phyloP scores from a whole-genome alignment of 2,797 vertebrate genomes.

The Myoxocephalus aenaeus region DNA sequence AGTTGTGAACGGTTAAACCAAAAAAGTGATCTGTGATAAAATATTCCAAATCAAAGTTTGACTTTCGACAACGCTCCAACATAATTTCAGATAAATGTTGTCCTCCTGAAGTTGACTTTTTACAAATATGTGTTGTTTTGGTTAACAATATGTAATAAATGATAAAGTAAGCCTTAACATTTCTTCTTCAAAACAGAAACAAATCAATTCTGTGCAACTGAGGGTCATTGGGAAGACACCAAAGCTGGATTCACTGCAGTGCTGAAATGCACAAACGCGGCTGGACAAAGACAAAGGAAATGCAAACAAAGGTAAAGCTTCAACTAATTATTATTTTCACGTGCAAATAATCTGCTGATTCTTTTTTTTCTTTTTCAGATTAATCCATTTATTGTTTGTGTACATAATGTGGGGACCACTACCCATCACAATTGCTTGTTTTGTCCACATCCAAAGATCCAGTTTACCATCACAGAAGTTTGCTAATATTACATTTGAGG shows the following conservation, averaged over 20 bases:
- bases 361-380: background rate
- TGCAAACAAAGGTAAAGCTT: background rate
- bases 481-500: background rate
- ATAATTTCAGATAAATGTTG: background rate
- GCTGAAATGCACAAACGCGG: conserved; percentile 18
- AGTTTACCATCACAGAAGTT: background rate
- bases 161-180: background rate
- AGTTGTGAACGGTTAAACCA: background rate
- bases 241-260: conserved; percentile 14
- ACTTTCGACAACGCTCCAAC: background rate
- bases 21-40: background rate
- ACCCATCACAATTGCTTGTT: background rate
- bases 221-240: conserved; percentile 46
- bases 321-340: background rate
- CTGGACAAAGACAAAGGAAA: background rate
- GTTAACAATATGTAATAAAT: background rate
- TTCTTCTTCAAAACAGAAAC: conserved; percentile 21
- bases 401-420: background rate
- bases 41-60: background rate
- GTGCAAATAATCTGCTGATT: background rate
- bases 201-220: rapidly evolving
- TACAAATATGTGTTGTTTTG: background rate
- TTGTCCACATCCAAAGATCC: background rate
- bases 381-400: background rate
- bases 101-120: background rate